These are phyloP conservation scores for Diaphora mendica DNA, from an alignment of 2,888 invertebrate genomes.

Conservation along the genomic window DNA sequence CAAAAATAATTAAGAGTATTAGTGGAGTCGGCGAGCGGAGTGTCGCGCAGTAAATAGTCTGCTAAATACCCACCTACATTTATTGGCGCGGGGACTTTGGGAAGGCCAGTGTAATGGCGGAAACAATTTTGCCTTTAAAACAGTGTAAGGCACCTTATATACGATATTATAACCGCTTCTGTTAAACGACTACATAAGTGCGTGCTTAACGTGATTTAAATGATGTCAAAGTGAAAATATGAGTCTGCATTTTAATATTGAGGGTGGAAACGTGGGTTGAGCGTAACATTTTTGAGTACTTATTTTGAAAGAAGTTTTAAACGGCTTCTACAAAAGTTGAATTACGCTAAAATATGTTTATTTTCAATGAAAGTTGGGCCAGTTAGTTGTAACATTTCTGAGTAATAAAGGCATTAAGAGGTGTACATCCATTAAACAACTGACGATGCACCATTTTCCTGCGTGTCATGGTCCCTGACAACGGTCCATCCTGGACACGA, in stretches of 20 bases:
- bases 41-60: conserved; percentile 83
- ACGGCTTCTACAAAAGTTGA: neutral
- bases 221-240: conserved; percentile 50
- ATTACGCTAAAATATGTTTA: neutral
- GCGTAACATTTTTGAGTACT: conserved; percentile 33
- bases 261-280: conserved; percentile 20
- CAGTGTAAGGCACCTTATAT: conserved; percentile 65
- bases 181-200: conserved; percentile 48
- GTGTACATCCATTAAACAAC: conserved; percentile 51
- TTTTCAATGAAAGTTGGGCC: conserved; percentile 7
- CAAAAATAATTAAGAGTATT: conserved; percentile 86
- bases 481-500: conserved; percentile 66
- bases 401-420: conserved; percentile 43
- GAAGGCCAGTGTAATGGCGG: conserved; percentile 76
- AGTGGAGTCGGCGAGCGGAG: conserved; percentile 79
- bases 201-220: conserved; percentile 47
- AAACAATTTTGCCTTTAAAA: conserved; percentile 82
- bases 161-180: conserved; percentile 58
- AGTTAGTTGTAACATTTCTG: conserved; percentile 33
- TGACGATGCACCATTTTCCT: conserved; percentile 78
- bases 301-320: conserved; percentile 33
- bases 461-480: conserved; percentile 77
- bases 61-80: conserved; percentile 85
- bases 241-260: conserved; percentile 40
- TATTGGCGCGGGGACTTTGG: conserved; percentile 78